phyloP scores from a whole-genome alignment of 2,888 invertebrate genomes.

The Drosophila maculinotata region DNA sequence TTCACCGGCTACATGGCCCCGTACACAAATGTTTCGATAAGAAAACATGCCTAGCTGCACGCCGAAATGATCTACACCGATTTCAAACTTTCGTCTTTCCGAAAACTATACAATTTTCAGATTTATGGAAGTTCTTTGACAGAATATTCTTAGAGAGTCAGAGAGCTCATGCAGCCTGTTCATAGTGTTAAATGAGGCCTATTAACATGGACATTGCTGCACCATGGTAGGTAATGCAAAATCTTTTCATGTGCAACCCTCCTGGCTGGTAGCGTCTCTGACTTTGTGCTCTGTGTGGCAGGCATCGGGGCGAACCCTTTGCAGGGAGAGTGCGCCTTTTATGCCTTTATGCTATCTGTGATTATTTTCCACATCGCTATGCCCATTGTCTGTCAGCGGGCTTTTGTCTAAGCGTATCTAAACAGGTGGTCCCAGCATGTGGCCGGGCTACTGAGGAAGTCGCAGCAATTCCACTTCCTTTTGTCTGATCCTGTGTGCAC shows the following conservation, averaged over 20 bases:
- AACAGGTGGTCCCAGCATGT: slow-evolving; percentile 80
- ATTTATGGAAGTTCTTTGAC: too few relatives aligned
- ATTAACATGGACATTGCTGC: slow-evolving; percentile 67
- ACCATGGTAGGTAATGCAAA: slow-evolving; percentile 49
- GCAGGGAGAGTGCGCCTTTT: slow-evolving; percentile 51
- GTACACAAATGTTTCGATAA: slow-evolving; percentile 63
- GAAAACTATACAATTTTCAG: neutral
- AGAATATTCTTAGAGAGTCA: too few relatives aligned
- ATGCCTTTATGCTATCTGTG: slow-evolving; percentile 76
- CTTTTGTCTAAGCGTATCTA: slow-evolving; percentile 69
- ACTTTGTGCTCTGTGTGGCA: slow-evolving; percentile 13
- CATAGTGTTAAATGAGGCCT: slow-evolving; percentile 72
- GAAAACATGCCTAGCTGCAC: slow-evolving; percentile 52
- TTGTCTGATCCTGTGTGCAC: slow-evolving; percentile 38
- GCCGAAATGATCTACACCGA: slow-evolving; percentile 20
- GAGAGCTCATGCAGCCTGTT: too few relatives aligned
- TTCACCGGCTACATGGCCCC: slow-evolving; percentile 43
- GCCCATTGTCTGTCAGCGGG: slow-evolving; percentile 60
- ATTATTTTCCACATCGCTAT: slow-evolving; percentile 79
- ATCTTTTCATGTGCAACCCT: slow-evolving; percentile 57
- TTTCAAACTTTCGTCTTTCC: slow-evolving; percentile 6
- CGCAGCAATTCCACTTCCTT: slow-evolving; percentile 33
- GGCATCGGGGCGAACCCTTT: slow-evolving; percentile 35
- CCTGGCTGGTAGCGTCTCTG: slow-evolving; percentile 14
- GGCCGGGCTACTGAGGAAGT: slow-evolving; percentile 47